Conservation (phyloP, 2,113 vertebrate species). For the Rhinoderma darwinii region DNA sequence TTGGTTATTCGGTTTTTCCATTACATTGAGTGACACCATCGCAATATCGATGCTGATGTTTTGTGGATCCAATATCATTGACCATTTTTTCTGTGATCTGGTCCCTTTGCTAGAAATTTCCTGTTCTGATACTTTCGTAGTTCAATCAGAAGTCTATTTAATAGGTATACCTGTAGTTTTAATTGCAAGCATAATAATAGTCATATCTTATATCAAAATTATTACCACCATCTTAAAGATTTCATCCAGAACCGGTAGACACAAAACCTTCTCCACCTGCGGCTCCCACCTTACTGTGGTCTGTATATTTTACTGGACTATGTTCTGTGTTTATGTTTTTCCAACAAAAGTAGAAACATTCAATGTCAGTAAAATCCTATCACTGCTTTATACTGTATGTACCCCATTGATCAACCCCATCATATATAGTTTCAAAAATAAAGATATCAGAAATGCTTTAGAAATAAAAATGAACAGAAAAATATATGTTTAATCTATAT, state of each 20-base stretch:
- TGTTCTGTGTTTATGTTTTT: conserved; percentile 2
- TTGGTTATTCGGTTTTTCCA: not conserved
- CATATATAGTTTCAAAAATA: conserved; percentile 26
- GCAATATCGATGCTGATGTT: not conserved
- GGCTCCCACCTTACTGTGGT: conserved; percentile 19
- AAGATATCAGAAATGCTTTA: not conserved
- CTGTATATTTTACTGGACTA: not conserved
- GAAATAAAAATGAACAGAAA: no score
- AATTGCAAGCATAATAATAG: not conserved
- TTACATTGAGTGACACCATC: not conserved
- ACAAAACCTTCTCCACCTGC: no score
- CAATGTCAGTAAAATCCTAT: not conserved
- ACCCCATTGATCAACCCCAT: conserved; percentile 30
- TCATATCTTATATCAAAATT: conserved; percentile 14
- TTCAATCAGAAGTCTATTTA: not conserved
- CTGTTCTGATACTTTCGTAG: not conserved
- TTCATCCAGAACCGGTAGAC: not conserved
- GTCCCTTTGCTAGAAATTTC: not conserved
- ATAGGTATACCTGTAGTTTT: not conserved
- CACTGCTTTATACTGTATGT: conserved; percentile 13
- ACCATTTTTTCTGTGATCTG: conserved; percentile 32
- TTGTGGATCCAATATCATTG: conserved; percentile 1
- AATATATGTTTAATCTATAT: no score
- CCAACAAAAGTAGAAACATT: not conserved
- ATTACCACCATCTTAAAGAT: not conserved